Evolutionary conservation across 2,113 vertebrate genomes (phyloP).

Genomic region (Tetrax tetrax): DNA sequence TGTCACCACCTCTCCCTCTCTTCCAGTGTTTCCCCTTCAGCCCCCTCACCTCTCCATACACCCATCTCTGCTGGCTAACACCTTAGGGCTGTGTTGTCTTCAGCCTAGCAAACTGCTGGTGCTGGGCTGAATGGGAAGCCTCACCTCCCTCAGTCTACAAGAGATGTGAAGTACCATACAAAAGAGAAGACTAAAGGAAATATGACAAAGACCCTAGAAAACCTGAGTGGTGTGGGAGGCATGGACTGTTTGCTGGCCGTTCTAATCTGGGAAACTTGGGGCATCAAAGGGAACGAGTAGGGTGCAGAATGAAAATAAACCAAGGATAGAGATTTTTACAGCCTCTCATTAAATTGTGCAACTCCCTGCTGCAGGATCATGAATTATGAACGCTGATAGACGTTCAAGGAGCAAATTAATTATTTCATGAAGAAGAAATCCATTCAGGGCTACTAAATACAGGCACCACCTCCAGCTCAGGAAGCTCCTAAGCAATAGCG

Average conservation of each 20-base stretch:
- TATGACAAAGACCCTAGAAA: background rate
- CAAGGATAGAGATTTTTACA: background rate
- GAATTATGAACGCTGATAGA: background rate
- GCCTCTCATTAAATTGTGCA: background rate
- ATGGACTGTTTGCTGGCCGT: background rate
- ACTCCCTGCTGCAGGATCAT: background rate
- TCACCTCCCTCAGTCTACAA: background rate
- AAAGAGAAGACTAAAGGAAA: background rate
- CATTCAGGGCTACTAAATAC: background rate
- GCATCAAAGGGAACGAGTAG: background rate
- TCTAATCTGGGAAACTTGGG: background rate
- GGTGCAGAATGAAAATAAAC: background rate
- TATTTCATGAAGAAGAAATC: background rate
- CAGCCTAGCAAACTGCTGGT: background rate
- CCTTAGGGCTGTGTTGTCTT: background rate
- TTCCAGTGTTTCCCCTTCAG: background rate
- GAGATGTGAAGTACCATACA: background rate
- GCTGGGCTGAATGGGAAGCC: background rate
- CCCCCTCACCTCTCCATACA: background rate
- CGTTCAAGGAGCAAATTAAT: background rate
- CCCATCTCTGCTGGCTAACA: background rate
- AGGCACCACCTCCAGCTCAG: background rate
- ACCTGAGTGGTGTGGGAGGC: fast-evolving
- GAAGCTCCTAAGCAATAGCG: background rate
- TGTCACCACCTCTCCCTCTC: background rate